Evolutionary conservation across 53 echinoderm and acorn worm genomes (phyloP).

Genomic region (Holothuria scabra): DNA sequence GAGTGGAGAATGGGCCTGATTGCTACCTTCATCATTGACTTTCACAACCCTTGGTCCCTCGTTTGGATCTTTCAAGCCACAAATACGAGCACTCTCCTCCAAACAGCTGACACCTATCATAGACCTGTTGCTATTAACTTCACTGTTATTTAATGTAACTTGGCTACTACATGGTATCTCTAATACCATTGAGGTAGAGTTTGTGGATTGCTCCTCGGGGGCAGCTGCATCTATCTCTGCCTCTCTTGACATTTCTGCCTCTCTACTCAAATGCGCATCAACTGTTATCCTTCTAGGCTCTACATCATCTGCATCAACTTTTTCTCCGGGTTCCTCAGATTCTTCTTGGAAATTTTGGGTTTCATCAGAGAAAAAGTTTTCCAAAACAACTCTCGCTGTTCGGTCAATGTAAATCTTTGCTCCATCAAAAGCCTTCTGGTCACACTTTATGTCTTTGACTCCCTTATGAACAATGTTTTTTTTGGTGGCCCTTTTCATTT

Average conservation of each 20-base stretch:
- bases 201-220: too few species aligned
- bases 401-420: background rate
- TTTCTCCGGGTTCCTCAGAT: too few species aligned
- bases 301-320: too few species aligned
- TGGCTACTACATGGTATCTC: too few species aligned
- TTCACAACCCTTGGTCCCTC: slow-evolving; percentile 14
- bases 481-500: background rate
- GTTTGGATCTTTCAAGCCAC: slow-evolving; percentile 23
- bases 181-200: too few species aligned
- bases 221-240: too few species aligned
- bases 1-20: background rate
- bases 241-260: too few species aligned
- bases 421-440: slow-evolving; percentile 17
- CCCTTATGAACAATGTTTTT: background rate
- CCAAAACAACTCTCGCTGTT: slow-evolving; percentile 1
- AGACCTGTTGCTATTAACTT: too few species aligned
- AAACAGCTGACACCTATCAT: background rate
- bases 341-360: too few species aligned
- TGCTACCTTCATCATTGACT: background rate
- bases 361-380: background rate
- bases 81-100: slow-evolving; percentile 28
- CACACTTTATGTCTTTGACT: slow-evolving; percentile 3
- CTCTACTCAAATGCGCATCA: too few species aligned
- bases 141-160: too few species aligned
- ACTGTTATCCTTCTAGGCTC: too few species aligned